Conservation (phyloP, 1,140 invertebrate genomes). For the Adoxophyes honmai region DNA sequence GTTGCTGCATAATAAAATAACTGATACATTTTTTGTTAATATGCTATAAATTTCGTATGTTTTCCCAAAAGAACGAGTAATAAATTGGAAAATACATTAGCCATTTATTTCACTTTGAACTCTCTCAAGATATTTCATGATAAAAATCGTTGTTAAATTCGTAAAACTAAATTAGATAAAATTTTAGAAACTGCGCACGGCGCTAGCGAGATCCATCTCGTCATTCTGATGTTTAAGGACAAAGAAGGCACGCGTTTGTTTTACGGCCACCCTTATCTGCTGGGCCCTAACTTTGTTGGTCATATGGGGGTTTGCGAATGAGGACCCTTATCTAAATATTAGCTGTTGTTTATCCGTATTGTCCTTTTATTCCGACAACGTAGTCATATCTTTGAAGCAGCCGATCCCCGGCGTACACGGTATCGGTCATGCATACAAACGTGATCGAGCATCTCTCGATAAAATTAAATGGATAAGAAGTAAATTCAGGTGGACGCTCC, state of each 20-base stretch:
- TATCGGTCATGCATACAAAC: constrained; percentile 31
- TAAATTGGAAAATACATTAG: no score
- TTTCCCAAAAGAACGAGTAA: no score
- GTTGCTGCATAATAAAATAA: no score
- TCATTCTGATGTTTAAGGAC: constrained; percentile 20
- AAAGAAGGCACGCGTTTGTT: constrained; percentile 37
- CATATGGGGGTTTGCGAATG: constrained; percentile 32
- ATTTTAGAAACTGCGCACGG: background rate
- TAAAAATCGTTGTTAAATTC: no score
- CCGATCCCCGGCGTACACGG: constrained; percentile 20
- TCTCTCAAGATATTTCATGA: no score
- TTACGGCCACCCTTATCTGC: constrained; percentile 33
- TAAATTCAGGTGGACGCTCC: background rate
- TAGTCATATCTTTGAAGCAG: constrained; percentile 31
- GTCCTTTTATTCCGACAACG: constrained; percentile 35
- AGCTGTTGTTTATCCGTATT: constrained; percentile 41
- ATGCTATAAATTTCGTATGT: no score
- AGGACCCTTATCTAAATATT: constrained; percentile 44
- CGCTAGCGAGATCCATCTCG: constrained; percentile 13
- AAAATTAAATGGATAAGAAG: constrained; percentile 2
- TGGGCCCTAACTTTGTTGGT: constrained; percentile 31
- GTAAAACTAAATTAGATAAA: constrained; percentile 5
- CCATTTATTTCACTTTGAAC: no score
- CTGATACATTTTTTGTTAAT: no score
- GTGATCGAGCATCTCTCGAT: constrained; percentile 1